These are phyloP conservation scores for Melanaphis sacchari DNA, from an alignment of 1,140 invertebrate genomes.

Conservation along the genomic window DNA sequence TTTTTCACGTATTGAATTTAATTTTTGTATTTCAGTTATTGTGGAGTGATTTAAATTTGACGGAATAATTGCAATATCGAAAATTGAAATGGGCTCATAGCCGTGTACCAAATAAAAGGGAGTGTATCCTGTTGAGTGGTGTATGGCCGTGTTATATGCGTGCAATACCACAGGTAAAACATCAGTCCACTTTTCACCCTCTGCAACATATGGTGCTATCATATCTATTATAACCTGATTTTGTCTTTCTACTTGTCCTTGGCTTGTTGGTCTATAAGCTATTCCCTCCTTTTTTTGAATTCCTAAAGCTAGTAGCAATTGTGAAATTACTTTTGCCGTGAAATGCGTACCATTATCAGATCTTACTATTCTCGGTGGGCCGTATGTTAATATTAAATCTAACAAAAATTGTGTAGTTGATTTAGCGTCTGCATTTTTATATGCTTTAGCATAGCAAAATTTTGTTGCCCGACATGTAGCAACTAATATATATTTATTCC, in stretches of 20 bases:
- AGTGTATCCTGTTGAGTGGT: neutral
- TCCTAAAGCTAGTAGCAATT: neutral
- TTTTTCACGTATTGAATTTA: neutral
- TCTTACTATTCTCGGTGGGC: neutral
- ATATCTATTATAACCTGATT: neutral
- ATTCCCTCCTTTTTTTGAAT: neutral
- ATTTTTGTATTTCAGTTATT: neutral
- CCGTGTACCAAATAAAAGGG: neutral
- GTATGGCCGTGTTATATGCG: neutral
- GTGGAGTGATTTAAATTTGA: neutral
- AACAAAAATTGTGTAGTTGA: neutral
- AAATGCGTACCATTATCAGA: neutral
- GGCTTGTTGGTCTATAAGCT: neutral
- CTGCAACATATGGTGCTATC: neutral
- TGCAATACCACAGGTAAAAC: neutral
- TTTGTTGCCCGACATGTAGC: neutral
- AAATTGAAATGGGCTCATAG: neutral
- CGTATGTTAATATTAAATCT: conserved; percentile 15
- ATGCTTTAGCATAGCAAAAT: neutral
- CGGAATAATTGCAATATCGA: neutral
- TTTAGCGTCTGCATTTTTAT: neutral
- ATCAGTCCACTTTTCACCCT: neutral
- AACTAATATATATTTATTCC: neutral
- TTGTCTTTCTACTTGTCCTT: neutral
- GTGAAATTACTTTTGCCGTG: neutral